Conservation (phyloP, 2,797 vertebrate species). For the Amazonetta brasiliensis region DNA sequence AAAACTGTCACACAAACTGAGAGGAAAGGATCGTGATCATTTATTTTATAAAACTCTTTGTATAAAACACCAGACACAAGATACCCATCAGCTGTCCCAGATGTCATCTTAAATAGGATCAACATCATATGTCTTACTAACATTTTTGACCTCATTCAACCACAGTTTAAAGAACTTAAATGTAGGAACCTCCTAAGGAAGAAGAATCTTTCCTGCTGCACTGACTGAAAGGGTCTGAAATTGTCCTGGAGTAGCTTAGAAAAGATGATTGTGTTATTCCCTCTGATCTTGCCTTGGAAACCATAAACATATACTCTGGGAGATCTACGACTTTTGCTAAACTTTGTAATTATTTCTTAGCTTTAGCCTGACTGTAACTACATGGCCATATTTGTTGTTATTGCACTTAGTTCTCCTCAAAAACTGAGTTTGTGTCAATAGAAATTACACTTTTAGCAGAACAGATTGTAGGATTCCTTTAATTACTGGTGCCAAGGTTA, state of each 20-base stretch:
- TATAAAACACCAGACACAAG: not conserved
- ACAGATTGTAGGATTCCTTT: not conserved
- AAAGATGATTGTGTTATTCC: not conserved
- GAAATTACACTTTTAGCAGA: not conserved
- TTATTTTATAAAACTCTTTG: not conserved
- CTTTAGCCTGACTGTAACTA: not conserved
- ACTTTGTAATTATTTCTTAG: not conserved
- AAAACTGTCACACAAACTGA: not conserved
- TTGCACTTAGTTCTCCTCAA: not conserved
- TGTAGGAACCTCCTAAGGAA: not conserved
- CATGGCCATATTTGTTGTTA: not conserved
- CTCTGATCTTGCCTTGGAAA: not conserved
- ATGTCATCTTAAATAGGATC: not conserved
- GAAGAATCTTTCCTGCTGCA: slow-evolving; percentile 32
- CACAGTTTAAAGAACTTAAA: not conserved
- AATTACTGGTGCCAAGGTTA: not conserved
- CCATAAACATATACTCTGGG: not conserved
- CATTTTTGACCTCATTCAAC: not conserved
- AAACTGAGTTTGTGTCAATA: not conserved
- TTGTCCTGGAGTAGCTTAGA: not conserved
- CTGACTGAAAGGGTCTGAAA: not conserved
- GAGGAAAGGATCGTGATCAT: not conserved
- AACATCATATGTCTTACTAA: not conserved
- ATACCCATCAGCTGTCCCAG: not conserved
- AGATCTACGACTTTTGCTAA: slow-evolving; percentile 21